Conservation (phyloP, 2,888 invertebrate species). For the Molorchus minor region DNA sequence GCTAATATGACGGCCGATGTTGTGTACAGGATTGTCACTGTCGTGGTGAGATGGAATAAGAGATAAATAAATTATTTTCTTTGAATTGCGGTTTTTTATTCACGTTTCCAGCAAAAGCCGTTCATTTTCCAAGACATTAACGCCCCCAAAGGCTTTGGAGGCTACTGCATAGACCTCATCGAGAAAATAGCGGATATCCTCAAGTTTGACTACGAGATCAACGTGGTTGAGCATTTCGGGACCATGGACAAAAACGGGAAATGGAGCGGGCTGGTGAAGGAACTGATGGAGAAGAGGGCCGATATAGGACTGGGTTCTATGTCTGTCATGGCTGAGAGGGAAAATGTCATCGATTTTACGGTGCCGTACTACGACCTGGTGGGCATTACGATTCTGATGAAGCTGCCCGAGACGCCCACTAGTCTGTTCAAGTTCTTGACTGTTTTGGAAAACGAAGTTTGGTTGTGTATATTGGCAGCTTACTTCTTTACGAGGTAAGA, state of each 20-base stretch:
- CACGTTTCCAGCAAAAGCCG: conserved; percentile 78
- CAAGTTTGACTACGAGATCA: conserved; percentile 90
- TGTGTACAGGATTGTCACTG: conserved; percentile 87
- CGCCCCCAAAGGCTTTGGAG: conserved; percentile 75
- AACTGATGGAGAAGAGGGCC: conserved; percentile 71
- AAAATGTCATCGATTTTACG: conserved; percentile 97
- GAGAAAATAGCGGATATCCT: conserved; percentile 85
- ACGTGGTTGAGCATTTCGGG: conserved; percentile 86
- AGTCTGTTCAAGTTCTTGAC: conserved; percentile 97
- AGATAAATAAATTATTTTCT: conserved; percentile 1
- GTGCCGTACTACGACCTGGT: conserved; percentile 98
- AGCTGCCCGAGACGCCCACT: conserved; percentile 86
- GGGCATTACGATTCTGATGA: conserved; percentile 96
- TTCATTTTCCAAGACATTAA: conserved; percentile 79
- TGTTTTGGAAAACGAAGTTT: conserved; percentile 94
- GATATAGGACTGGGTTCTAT: conserved; percentile 94
- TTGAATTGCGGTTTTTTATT: background rate
- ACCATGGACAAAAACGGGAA: conserved; percentile 84
- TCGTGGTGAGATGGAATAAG: conserved; percentile 72
- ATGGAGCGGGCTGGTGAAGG: conserved; percentile 69
- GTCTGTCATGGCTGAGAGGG: conserved; percentile 97
- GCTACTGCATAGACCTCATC: conserved; percentile 95
- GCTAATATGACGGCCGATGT: conserved; percentile 81
- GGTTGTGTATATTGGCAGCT: conserved; percentile 94
- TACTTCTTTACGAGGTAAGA: conserved; percentile 90